These are phyloP conservation scores for Syngnathus acus DNA, from an alignment of 2,797 vertebrate genomes.

Conservation along the genomic window DNA sequence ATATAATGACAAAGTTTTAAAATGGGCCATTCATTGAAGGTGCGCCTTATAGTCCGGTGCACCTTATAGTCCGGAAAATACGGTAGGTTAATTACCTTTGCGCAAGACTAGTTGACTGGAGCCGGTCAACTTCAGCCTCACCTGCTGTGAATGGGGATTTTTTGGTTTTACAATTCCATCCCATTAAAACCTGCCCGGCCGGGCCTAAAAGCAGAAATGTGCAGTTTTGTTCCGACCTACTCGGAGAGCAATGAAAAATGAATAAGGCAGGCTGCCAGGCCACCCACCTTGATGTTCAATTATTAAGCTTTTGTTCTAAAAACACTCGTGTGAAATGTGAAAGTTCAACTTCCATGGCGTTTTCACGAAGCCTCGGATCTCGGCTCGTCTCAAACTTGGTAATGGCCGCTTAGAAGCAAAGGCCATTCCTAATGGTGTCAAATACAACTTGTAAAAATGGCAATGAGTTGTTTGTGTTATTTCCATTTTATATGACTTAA, in stretches of 20 bases:
- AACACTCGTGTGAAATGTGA: not conserved
- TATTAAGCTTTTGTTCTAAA: not conserved
- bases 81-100: no score
- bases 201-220: not conserved
- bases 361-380: not conserved
- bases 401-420: not conserved
- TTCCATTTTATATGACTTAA: not conserved
- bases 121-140: not conserved
- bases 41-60: no score
- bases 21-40: no score
- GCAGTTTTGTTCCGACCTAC: not conserved
- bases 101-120: not conserved
- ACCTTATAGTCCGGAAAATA: no score
- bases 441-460: constrained; percentile 5
- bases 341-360: not conserved
- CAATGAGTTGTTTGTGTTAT: not conserved
- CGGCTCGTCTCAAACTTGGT: not conserved
- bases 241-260: not conserved
- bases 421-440: not conserved
- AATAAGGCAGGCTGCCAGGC: not conserved
- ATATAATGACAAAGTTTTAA: no score
- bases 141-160: not conserved
- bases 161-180: not conserved
- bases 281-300: not conserved
- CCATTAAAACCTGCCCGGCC: not conserved